Percentiles rank a stretch among this genome's conserved stretches.
Evolutionary conservation across 2,797 vertebrate species (phyloP).

Genomic region (Sebastes steindachneri): DNA sequence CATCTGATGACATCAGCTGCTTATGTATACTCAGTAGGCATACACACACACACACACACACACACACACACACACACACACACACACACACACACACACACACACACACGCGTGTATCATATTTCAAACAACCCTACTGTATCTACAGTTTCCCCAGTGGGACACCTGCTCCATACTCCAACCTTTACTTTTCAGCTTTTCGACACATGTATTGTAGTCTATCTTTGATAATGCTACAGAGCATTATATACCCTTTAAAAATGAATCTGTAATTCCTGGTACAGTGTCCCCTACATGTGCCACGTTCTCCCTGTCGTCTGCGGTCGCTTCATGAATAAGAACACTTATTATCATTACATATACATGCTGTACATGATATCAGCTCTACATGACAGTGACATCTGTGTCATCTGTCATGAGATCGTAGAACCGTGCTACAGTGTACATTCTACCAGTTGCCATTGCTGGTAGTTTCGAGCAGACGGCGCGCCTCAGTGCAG

Average conservation of each 20-base stretch:
- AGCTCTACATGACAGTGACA: background rate
- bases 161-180: slow-evolving; percentile 11
- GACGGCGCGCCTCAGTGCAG: too few relatives aligned
- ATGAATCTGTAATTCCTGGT: background rate
- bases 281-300: background rate
- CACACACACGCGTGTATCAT: background rate
- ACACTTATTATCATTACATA: background rate
- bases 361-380: background rate
- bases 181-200: background rate
- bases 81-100: background rate
- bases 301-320: background rate
- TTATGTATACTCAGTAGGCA: background rate
- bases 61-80: background rate
- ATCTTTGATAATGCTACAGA: background rate
- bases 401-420: too few relatives aligned
- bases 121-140: slow-evolving; percentile 13
- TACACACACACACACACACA: background rate
- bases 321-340: background rate
- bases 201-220: background rate
- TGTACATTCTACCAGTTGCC: too few relatives aligned
- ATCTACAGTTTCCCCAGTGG: background rate
- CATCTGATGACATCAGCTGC: slow-evolving; percentile 29
- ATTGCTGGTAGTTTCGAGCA: too few relatives aligned
- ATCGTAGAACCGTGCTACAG: too few relatives aligned
- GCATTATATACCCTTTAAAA: background rate